Evolutionary conservation across 2,888 invertebrate genomes (phyloP), one percentile per base, ranked within the genome.

Genomic region (Stenolophus ochropezus): DNA sequence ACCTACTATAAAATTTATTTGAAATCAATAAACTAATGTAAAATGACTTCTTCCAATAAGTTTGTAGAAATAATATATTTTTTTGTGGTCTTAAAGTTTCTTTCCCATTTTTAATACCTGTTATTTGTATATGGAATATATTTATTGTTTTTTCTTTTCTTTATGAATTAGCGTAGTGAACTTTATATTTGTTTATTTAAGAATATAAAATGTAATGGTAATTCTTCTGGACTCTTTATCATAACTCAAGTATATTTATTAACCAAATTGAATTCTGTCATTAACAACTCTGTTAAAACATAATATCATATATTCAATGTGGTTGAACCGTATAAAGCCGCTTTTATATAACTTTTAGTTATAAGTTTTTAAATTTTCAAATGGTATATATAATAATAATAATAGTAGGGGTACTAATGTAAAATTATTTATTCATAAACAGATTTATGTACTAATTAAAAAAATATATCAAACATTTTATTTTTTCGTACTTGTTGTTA

Each of bases 331-430:
- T 42, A 11, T 42, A 42, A 42, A 42, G 33, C 33, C 33, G 33
- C 11, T 42, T 42, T 42, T 42, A 42, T 69, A 69, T 42, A 69
- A 69, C 65, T 20, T 69, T 69, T 27, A 69, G 65, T 33, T 33
- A 73, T 73, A 73, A 73, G 25, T 73, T 49, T 73, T 49, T 73
- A 73, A 73, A 49, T 49, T 73, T 73, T 73, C 47, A 73, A 71
- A 71, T 18, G 18, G 4, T 77, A 42, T 77, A 58, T 77, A 77
- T 61, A 33, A 58, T 33, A n/a, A n/a, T n/a, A n/a, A n/a, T n/a
- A n/a, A n/a, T n/a, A 61, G 20, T 42, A 61, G 77, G 77, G 77
- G 77, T 77, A 77, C 77, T 77, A 77, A 77, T 61, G 42, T 77
- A 33, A 18, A 76, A 49, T 33, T 33, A 33, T 33, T 69, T 69